Evolutionary conservation across 1,140 invertebrate genomes (phyloP), one percentile per base, ranked within the genome.

Genomic region (Bombyx mori): DNA sequence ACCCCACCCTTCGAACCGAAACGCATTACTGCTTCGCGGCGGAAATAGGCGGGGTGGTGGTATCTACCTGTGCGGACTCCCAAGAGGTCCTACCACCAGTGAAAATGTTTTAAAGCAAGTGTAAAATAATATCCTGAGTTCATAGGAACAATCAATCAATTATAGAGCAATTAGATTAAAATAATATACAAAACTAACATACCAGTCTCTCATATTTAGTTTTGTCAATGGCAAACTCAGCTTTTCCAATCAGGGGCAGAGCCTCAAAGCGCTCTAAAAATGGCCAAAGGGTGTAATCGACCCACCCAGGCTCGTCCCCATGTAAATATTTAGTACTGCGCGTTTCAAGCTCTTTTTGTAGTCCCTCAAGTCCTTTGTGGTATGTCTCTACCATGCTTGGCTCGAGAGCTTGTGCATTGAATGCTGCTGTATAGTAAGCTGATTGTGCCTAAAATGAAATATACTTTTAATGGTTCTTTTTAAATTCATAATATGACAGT

Each of bases 261-360:
- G 91, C 79, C 68, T 92, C 89, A 44, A 92, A 88, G 58, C 94
- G 89, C 75, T 96, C 95, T 69, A 93, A 92, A 92, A 94, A 96
- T n/a, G 95, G 95, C 94, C 94, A 96, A 55, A 96, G 92, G 90
- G 95, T 95, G 54, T 93, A 93, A 78, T 96, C 95, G 43, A 95
- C 85, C 89, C 95, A 92, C 26, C 93, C 94, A 42, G 94, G 93
- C 59, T 91, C 86, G 42, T 88, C 75, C 54, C 94, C 93, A 69
- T 91, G 89, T 73, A 94, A 92, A 71, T 91, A 96, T 43, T 88
- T 88, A 8, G 91, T 93, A 58, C 89, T 89, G 65, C 94, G 90
- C 42, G 80, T 81, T 22, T 75, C 68, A 10, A 96, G 69, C 75
- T 95, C 94, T 44, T 83, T 90, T 71, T 95, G 93, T 66, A 94